Evolutionary conservation across 2,797 vertebrate genomes (phyloP).

Genomic region (Xiphophorus birchmanni): DNA sequence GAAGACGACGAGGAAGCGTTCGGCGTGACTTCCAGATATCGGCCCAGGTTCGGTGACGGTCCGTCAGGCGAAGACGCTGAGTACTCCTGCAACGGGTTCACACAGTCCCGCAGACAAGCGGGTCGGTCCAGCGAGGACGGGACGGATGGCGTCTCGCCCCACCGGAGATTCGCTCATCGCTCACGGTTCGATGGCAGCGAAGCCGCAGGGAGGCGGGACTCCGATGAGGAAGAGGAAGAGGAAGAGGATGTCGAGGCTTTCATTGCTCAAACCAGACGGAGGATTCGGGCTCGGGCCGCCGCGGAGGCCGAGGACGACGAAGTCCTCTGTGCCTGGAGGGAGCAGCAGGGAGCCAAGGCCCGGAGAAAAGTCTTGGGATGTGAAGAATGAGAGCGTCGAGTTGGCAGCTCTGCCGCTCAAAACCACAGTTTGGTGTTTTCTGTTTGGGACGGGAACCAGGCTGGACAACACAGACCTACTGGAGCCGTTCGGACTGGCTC

Average conservation of each 20-base stretch:
- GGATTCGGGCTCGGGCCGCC: conserved; percentile 80
- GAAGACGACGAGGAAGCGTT: conserved; percentile 71
- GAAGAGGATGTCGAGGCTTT: conserved; percentile 67
- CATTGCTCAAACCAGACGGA: conserved; percentile 80
- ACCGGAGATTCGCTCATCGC: conserved; percentile 82
- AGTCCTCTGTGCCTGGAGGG: conserved; percentile 90
- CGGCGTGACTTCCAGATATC: conserved; percentile 75
- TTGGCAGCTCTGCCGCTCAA: not conserved
- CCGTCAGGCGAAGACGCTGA: conserved; percentile 60
- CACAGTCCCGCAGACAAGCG: conserved; percentile 49
- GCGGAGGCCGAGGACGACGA: conserved; percentile 88
- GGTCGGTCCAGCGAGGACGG: conserved; percentile 59
- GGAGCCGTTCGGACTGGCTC: not conserved
- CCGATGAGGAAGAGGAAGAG: conserved; percentile 62
- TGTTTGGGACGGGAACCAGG: not conserved
- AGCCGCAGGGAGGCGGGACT: conserved; percentile 57
- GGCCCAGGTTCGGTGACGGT: conserved; percentile 72
- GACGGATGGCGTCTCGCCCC: conserved; percentile 75
- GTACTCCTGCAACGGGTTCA: conserved; percentile 49
- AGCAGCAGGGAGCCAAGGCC: conserved; percentile 83
- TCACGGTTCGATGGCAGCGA: conserved; percentile 77
- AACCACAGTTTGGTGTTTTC: not conserved
- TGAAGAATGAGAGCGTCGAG: conserved; percentile 1
- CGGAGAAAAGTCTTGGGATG: conserved; percentile 53
- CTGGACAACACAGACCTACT: not conserved